Percentiles rank a stretch among this genome's conserved stretches.
Evolutionary conservation across 1,140 invertebrate genomes (phyloP).

Genomic region (Stegodyphus mimosarum): DNA sequence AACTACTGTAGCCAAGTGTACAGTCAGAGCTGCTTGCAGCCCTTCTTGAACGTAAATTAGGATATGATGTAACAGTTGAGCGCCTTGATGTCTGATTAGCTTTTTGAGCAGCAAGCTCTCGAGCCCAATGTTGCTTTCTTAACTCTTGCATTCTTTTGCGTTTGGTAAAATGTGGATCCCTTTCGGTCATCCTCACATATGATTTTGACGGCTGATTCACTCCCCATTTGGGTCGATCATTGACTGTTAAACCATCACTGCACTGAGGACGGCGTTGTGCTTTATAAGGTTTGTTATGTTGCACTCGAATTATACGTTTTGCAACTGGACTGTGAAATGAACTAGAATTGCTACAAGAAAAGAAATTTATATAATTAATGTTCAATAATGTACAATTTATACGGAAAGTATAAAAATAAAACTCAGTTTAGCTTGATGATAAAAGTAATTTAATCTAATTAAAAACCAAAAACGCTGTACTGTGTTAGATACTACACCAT

Average conservation of each 20-base stretch:
- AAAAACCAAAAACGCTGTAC: too few relatives aligned
- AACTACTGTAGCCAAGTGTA: conserved; percentile 52
- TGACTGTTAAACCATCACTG: background rate
- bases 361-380: background rate
- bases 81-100: background rate
- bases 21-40: conserved; percentile 53
- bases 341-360: conserved; percentile 40
- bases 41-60: conserved; percentile 23
- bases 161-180: conserved; percentile 54
- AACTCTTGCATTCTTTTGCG: conserved; percentile 60
- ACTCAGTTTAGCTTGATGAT: too few relatives aligned
- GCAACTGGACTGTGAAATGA: conserved; percentile 45
- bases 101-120: conserved; percentile 53
- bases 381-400: background rate
- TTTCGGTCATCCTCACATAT: conserved; percentile 57
- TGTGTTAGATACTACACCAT: too few relatives aligned
- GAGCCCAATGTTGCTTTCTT: conserved; percentile 61
- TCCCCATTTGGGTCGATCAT: conserved; percentile 55
- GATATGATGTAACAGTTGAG: conserved; percentile 2
- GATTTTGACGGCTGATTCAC: conserved; percentile 53
- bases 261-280: conserved; percentile 14
- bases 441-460: too few relatives aligned
- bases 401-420: background rate
- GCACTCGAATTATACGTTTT: conserved; percentile 37
- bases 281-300: conserved; percentile 56